Base-by-base conservation (phyloP, 1,140 invertebrate genomes). In the Papilio glaucus region DNA sequence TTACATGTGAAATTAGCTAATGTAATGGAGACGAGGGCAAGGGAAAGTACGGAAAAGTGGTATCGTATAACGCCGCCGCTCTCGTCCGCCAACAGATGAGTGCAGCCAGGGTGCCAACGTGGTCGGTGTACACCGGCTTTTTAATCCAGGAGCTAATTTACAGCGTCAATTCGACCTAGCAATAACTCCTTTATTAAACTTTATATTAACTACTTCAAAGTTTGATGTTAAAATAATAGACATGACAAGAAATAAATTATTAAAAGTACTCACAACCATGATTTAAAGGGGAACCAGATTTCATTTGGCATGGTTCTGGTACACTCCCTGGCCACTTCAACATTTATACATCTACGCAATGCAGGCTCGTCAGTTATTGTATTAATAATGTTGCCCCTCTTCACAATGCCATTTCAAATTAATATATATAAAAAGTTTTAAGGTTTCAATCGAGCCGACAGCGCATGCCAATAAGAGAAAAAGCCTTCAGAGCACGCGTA, bases 361-460 rank as follows among this genome's bases (percentile, higher is more conserved):
- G 45, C 9, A 10, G 18, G 18, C 49, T 10, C 49, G 49, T 57
- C 49, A 57, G 4, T 57, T 24, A 57, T 26, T 15, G 21, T 26
- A 13, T 57, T 57, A 57, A 57, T 57, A 57, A 45, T 45, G n/a
- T 57, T 26, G 21, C 49, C 9, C 21, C 24, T 49, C 9, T 57
- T 24, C 21, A 57, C 4, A 21, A 13, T 57, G 49, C 24, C 49
- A 57, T 57, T 57, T 57, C 10, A 57, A 57, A 57, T 57, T 57
- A 57, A 24, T 57, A 9, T 57, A 12, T 21, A 57, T 57, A 57
- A 57, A 57, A 57, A 57, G 9, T 24, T 24, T 57, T 24, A 57
- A 57, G 49, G 49, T 57, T 49, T 57, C 49, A 57, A 57, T 57
- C 49, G 49, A 57, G 49, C 49, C 49, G 49, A 57, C 49, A 57